Base-by-base conservation (phyloP, 2,888 invertebrate species). In the Spialia ferax region DNA sequence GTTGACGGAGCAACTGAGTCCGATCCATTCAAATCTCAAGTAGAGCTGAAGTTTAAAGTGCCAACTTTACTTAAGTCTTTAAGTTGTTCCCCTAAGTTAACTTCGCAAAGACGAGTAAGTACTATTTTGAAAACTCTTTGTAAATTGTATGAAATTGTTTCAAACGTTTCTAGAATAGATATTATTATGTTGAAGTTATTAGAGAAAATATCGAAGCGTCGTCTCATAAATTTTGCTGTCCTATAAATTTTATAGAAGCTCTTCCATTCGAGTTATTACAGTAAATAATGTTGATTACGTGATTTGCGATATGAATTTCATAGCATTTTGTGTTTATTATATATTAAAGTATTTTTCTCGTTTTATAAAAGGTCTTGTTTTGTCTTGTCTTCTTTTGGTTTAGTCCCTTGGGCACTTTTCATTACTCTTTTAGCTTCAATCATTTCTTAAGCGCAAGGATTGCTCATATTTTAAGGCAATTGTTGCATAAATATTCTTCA, bases 1-100 rank as follows among this genome's bases (percentile, higher is more conserved):
- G 29, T 60, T 66, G 45, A 66, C 38, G 54, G 38, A 60, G 45
- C 8, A 45, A 60, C 66, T 23, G 45, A 67, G 61, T 67, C 42
- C 54, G 60, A 60, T 32, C 55, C 48, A 55, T 67, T 61, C 54
- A 54, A 60, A 45, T 45, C 15, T n/a, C 45, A 55, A 67, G 54
- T 55, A 42, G 23, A 57, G 38, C n/a, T 23, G 10, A 54, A 60
- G 66, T 67, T 67, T 55, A 26, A 26, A 66, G 52, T 66, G 60
- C 29, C 42, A 60, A 66, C 65, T 66, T 66, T 42, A 50, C 38
- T 54, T 42, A 42, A 52, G 29, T 42, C n/a, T 60, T 60, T 60
- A 22, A 60, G 52, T 18, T 32, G 57, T 50, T 59, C 38, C 20
- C 26, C 15, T 15, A 65, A 42, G 35, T 29, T 38, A 38, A 52